phyloP scores from a whole-genome alignment of 2,888 invertebrate genomes.

The Scrobipalpa atriplicella region DNA sequence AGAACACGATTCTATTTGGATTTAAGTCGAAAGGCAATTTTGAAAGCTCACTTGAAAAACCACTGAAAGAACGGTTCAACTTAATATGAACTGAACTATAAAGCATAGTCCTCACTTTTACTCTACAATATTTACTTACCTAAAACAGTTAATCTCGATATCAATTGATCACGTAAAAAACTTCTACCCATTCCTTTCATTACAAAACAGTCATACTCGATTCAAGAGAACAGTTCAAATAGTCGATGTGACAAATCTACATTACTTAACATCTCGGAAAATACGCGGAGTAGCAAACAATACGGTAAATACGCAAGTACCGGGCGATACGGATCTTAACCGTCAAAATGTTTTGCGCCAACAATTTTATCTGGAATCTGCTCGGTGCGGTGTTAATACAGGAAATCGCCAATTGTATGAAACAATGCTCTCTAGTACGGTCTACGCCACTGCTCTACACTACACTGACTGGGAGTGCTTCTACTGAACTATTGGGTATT shows the following conservation, averaged over 20 bases:
- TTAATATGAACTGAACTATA: too few species aligned
- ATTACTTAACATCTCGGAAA: slow-evolving; percentile 6
- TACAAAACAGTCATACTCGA: too few species aligned
- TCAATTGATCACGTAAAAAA: too few species aligned
- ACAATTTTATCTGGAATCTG: slow-evolving; percentile 67
- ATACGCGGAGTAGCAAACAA: slow-evolving; percentile 20
- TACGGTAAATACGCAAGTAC: slow-evolving; percentile 27
- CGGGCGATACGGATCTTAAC: slow-evolving; percentile 47
- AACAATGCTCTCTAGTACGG: slow-evolving; percentile 52
- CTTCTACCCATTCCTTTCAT: too few species aligned
- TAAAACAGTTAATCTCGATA: too few species aligned
- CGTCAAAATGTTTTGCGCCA: slow-evolving; percentile 75
- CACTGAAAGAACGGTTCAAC: too few species aligned
- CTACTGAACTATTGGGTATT: not conserved
- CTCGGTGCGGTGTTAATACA: slow-evolving; percentile 63
- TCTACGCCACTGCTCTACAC: slow-evolving; percentile 9
- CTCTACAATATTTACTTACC: too few species aligned
- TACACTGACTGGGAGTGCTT: not conserved
- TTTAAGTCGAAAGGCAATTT: too few species aligned
- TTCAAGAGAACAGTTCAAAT: not conserved
- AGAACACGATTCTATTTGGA: too few species aligned
- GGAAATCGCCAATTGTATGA: slow-evolving; percentile 76
- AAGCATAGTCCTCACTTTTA: too few species aligned
- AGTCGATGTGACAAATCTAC: not conserved
- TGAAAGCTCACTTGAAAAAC: too few species aligned